Evolutionary conservation across 92 coral and sea anemone genomes (phyloP), one percentile per base, ranked within the genome.

Genomic region (Bergia sp.): DNA sequence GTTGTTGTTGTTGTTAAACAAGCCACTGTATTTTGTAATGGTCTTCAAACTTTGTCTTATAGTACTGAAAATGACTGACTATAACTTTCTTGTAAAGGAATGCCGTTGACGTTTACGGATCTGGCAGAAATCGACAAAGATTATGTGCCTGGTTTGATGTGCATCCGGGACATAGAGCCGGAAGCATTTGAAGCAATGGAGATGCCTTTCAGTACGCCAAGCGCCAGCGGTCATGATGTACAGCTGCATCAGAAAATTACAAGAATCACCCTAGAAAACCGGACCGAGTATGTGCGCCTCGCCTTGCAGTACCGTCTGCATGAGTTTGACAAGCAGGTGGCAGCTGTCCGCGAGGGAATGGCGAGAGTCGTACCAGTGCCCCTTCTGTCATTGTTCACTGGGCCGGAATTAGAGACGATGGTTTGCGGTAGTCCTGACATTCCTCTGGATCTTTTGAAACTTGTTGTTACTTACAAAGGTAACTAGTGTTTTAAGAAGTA

Each of bases 351-450:
- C 55, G 98, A 95, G 89, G 99, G 99, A 86, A 96, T 97, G 99
- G 97, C 96, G 64, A 93, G 95, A 91, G 97, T 97, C 13, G 96
- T 97, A 39, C 99, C 99, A 57, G 99, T 97, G 29, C 99, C 98
- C 39, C 88, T 97, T 65, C 91, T 97, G 49, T 97, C 99, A 40
- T 90, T 97, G 49, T 97, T 97, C 85, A 97, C 98, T 83, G 99
- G 99, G 18, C 98, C 95, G 2, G 99, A 95, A 86, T 91, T 97
- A 74, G 99, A 97, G 81, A 96, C 98, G 23, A 97, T 97, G 99
- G 99, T 97, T 10, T 97, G 99, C 82, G 99, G 99, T 20, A 97
- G 99, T 91, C 99, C 99, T 61, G 99, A 97, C 86, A 97, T 97
- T 76, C 99, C 97, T 12, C 89, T 97, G 91, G 99, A 97, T 85